phyloP scores from a whole-genome alignment of 2,888 invertebrate species.

The Herminia tarsipennalis region DNA sequence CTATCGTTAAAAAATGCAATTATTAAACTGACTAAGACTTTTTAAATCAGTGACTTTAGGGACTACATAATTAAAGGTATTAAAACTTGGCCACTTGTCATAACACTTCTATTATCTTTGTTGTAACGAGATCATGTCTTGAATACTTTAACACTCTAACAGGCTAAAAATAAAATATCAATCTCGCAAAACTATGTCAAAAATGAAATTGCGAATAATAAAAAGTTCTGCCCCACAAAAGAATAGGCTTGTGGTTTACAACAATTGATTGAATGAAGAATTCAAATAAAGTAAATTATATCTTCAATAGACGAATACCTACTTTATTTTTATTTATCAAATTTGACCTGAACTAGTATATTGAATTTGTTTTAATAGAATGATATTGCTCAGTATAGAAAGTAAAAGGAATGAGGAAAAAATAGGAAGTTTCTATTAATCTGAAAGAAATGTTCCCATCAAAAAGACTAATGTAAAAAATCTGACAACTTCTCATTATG shows the following conservation, averaged over 20 bases:
- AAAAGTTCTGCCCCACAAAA: constrained; percentile 29
- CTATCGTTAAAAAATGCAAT: too few relatives aligned
- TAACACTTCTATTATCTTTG: too few relatives aligned
- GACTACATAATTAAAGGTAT: too few relatives aligned
- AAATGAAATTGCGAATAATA: constrained; percentile 27
- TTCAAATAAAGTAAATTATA: constrained; percentile 38
- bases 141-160: constrained; percentile 11
- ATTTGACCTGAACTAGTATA: constrained; percentile 28
- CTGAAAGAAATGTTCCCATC: constrained; percentile 63
- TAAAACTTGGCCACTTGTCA: too few relatives aligned
- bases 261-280: constrained; percentile 38
- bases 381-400: constrained; percentile 48
- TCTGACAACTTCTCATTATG: too few relatives aligned
- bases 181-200: constrained; percentile 25
- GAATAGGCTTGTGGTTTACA: constrained; percentile 33
- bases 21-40: too few relatives aligned
- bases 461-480: too few relatives aligned
- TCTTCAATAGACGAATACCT: constrained; percentile 19
- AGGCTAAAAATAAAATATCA: constrained; percentile 12
- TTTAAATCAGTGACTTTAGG: too few relatives aligned
- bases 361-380: constrained; percentile 43
- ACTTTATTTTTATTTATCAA: constrained; percentile 25
- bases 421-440: constrained; percentile 64
- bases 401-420: constrained; percentile 64
- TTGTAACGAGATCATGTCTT: too few relatives aligned